Percentiles rank a stretch among this genome's conserved stretches.
These are phyloP conservation scores for Camponotus fellah DNA, from an alignment of 2,888 invertebrate genomes.

Conservation along the genomic window DNA sequence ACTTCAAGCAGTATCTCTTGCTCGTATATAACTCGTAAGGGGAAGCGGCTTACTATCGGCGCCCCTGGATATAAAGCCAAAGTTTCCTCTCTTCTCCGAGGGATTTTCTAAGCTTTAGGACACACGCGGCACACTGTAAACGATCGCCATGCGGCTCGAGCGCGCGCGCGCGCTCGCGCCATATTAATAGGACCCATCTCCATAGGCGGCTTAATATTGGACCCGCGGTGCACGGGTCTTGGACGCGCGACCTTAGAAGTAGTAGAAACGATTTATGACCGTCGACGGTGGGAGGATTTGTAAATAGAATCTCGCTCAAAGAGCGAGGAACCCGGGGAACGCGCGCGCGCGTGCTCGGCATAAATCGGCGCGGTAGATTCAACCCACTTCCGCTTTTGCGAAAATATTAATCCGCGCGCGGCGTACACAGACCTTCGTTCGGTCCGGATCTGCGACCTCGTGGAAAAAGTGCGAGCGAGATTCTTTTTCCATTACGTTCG, in stretches of 20 bases:
- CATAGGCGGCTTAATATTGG: constrained; percentile 72
- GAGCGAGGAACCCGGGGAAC: constrained; percentile 54
- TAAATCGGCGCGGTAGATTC: constrained; percentile 45
- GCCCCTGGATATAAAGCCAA: constrained; percentile 63
- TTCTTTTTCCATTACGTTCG: constrained; percentile 14
- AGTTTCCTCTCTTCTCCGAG: constrained; percentile 71
- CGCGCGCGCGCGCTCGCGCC: constrained; percentile 17
- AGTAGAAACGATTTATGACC: constrained; percentile 77
- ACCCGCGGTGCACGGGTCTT: constrained; percentile 57
- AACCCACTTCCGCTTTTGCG: neutral
- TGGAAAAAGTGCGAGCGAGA: neutral
- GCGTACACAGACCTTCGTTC: neutral
- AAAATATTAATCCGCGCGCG: constrained; percentile 46
- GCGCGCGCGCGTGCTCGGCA: constrained; percentile 64
- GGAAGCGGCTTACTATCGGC: constrained; percentile 66
- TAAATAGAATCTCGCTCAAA: constrained; percentile 75
- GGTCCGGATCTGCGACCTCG: neutral
- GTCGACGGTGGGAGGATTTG: constrained; percentile 68
- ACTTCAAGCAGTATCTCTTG: constrained; percentile 61
- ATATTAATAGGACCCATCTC: constrained; percentile 71
- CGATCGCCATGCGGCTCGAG: constrained; percentile 62
- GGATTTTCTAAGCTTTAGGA: constrained; percentile 73
- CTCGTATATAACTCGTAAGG: constrained; percentile 49
- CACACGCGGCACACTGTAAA: constrained; percentile 63
- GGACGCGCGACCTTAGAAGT: constrained; percentile 71